Evolutionary conservation across 2,888 invertebrate genomes (phyloP).

Genomic region (Esperia sulphurella): DNA sequence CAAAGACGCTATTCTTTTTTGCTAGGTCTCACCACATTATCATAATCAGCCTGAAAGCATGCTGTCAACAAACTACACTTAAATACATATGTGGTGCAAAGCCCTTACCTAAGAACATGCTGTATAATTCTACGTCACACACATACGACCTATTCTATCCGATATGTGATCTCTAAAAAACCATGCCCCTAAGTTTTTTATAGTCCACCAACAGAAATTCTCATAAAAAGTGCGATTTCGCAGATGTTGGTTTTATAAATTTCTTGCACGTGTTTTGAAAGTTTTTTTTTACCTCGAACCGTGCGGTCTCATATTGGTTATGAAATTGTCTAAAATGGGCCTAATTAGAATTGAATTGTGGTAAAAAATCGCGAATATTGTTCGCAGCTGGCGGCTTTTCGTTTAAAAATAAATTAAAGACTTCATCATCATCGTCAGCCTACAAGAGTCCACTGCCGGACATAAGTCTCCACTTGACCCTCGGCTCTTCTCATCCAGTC

Average conservation of each 20-base stretch:
- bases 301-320: conserved; percentile 49
- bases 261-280: conserved; percentile 66
- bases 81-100: no score
- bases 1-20: no score
- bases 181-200: conserved; percentile 51
- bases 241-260: conserved; percentile 77
- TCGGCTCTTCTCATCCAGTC: no score
- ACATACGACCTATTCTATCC: conserved; percentile 44
- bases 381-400: conserved; percentile 37
- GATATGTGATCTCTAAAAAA: conserved; percentile 69
- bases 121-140: conserved; percentile 17
- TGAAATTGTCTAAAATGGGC: conserved; percentile 42
- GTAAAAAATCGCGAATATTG: conserved; percentile 30
- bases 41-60: no score
- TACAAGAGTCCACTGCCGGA: no score
- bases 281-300: conserved; percentile 22
- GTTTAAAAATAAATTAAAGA: not conserved
- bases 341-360: conserved; percentile 54
- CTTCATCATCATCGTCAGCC: no score
- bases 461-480: no score
- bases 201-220: conserved; percentile 51
- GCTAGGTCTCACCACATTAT: no score
- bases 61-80: no score
- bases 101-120: conserved; percentile 10
- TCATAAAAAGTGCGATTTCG: conserved; percentile 66